Evolutionary conservation across 2,888 invertebrate genomes (phyloP).

Genomic region (Sesamia inferens): DNA sequence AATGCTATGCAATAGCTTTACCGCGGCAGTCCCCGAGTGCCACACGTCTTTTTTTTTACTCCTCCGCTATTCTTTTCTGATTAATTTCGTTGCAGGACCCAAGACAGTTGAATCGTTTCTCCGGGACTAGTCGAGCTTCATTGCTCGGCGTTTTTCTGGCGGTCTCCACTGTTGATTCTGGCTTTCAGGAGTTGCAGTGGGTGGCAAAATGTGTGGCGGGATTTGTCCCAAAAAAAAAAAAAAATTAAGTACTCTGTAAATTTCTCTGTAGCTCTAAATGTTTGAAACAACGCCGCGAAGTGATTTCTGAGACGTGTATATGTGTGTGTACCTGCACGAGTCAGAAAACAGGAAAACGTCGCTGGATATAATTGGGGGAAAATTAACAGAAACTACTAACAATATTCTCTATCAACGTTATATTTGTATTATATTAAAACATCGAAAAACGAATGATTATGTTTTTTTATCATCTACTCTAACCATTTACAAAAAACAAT

Average conservation of each 20-base stretch:
- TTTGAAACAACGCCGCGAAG: slow-evolving; percentile 34
- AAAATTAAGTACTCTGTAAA: slow-evolving; percentile 58
- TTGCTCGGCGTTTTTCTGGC: too few relatives aligned
- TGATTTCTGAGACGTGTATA: slow-evolving; percentile 33
- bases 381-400: slow-evolving; percentile 24
- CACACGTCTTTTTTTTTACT: too few relatives aligned
- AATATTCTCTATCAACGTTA: slow-evolving; percentile 11
- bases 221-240: too few relatives aligned
- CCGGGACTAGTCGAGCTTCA: too few relatives aligned
- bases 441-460: background rate
- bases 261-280: slow-evolving; percentile 49
- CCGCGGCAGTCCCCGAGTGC: too few relatives aligned
- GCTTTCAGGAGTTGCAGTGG: too few relatives aligned
- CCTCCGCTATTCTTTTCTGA: too few relatives aligned
- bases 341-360: slow-evolving; percentile 13
- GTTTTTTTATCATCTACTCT: background rate
- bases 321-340: slow-evolving; percentile 19
- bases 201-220: too few relatives aligned
- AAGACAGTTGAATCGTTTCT: too few relatives aligned
- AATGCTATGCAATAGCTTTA: too few relatives aligned
- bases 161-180: too few relatives aligned
- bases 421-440: background rate
- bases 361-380: slow-evolving; percentile 14
- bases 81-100: too few relatives aligned
- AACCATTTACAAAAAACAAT: slow-evolving; percentile 1